Evolutionary conservation across 2,113 vertebrate species (phyloP).

Genomic region (Cochlearius cochlearius): DNA sequence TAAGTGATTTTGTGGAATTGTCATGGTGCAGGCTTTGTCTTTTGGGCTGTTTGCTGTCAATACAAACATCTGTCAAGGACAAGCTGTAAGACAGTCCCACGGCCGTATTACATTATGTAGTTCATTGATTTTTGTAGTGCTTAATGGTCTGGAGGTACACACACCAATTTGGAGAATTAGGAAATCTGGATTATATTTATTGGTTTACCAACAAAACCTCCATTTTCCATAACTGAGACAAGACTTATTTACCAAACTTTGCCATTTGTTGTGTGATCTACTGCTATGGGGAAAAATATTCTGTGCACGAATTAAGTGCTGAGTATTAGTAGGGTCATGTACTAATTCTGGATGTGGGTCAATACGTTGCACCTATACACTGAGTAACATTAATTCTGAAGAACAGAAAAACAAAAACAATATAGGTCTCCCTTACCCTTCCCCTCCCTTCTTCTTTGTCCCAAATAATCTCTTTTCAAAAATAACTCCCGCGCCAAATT

Average conservation of each 20-base stretch:
- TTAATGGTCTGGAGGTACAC: background rate
- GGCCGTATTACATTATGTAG: background rate
- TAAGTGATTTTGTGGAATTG: slow-evolving; percentile 43
- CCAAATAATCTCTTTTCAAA: background rate
- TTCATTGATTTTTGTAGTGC: background rate
- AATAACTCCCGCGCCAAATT: background rate
- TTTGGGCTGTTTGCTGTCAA: slow-evolving; percentile 44
- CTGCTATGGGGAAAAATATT: background rate
- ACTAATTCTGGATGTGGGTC: background rate
- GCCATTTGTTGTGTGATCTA: background rate
- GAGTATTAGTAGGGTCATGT: background rate
- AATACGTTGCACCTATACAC: background rate
- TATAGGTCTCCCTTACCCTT: background rate
- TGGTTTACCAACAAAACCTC: background rate
- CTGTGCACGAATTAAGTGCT: background rate
- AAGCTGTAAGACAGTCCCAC: background rate
- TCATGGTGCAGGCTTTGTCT: slow-evolving; percentile 22
- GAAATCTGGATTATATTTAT: background rate
- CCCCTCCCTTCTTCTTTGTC: background rate
- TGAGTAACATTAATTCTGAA: background rate
- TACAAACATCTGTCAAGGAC: slow-evolving; percentile 60
- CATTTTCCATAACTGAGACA: background rate
- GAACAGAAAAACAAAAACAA: background rate
- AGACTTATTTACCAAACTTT: background rate
- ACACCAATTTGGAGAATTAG: background rate